Conservation (phyloP, 2,888 invertebrate species). For the Dendrolimus houi region DNA sequence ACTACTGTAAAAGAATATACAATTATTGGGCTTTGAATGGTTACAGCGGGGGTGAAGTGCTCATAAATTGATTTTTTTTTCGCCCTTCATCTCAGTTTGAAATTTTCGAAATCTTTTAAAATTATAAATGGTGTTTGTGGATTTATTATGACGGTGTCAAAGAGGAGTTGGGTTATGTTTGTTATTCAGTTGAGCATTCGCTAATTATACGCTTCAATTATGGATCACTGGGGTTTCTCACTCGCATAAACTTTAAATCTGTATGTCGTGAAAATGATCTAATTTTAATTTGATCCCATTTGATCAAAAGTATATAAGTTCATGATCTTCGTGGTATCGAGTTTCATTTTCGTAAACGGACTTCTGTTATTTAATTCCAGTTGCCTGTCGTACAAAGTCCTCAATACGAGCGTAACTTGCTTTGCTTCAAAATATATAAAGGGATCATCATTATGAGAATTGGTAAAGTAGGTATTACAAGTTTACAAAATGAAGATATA, state of each 20-base stretch:
- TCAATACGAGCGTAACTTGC: no score
- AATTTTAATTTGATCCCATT: no score
- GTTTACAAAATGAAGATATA: no score
- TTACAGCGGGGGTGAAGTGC: conserved; percentile 74
- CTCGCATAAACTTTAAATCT: conserved; percentile 1
- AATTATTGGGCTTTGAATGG: conserved; percentile 74
- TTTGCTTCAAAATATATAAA: no score
- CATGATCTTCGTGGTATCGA: no score
- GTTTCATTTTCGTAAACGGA: no score
- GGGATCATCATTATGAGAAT: no score
- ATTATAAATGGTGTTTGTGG: conserved; percentile 56
- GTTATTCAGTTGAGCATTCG: conserved; percentile 40
- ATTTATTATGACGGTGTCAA: conserved; percentile 55
- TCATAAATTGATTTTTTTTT: conserved; percentile 72
- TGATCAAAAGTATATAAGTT: no score
- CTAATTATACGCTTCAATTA: conserved; percentile 56
- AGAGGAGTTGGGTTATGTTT: conserved; percentile 40
- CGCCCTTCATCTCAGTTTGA: conserved; percentile 23
- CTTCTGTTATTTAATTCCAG: no score
- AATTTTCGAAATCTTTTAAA: conserved; percentile 61
- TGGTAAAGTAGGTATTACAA: no score
- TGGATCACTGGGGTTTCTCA: conserved; percentile 7
- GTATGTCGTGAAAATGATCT: no score
- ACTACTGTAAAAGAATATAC: conserved; percentile 77
- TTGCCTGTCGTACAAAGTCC: no score